Percentiles rank a stretch among this genome's conserved stretches.
Evolutionary conservation across 2,113 vertebrate species (phyloP).

Genomic region (Psettodes erumei): DNA sequence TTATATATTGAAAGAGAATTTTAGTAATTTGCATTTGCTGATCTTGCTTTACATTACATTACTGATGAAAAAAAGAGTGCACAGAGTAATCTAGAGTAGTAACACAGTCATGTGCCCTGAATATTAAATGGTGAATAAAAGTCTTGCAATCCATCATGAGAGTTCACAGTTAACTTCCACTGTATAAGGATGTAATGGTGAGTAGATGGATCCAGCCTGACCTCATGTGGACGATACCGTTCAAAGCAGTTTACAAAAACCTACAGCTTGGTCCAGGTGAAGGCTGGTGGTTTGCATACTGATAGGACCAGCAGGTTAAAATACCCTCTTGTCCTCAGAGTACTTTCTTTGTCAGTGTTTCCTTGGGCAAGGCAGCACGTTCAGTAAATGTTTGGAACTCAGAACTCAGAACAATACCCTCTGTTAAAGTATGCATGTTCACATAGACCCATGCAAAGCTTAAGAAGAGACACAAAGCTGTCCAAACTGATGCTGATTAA

Average conservation of each 20-base stretch:
- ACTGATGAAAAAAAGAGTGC: conserved; percentile 3
- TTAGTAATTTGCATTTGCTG: conserved; percentile 47
- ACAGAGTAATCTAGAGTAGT: conserved; percentile 12
- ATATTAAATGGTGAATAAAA: conserved; percentile 43
- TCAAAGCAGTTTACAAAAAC: conserved; percentile 22
- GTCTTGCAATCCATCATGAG: conserved; percentile 14
- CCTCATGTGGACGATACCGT: conserved; percentile 59
- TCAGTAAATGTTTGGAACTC: neutral
- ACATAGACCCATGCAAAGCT: neutral
- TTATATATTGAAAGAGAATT: conserved; percentile 25
- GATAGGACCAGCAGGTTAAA: neutral
- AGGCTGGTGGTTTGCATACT: neutral
- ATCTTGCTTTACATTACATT: conserved; percentile 43
- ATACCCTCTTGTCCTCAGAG: neutral
- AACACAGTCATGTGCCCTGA: conserved; percentile 15
- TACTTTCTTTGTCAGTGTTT: neutral
- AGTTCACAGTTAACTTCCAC: conserved; percentile 5
- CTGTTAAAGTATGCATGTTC: neutral
- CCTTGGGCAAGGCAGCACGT: neutral
- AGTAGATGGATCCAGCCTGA: conserved; percentile 58
- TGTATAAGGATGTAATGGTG: neutral
- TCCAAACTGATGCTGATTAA: conserved; percentile 5
- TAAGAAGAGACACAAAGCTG: conserved; percentile 3
- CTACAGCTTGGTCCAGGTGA: neutral
- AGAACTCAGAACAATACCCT: neutral